Base-by-base conservation (phyloP, 2,797 vertebrate genomes). In the Cryptoblepharus egeriae region DNA sequence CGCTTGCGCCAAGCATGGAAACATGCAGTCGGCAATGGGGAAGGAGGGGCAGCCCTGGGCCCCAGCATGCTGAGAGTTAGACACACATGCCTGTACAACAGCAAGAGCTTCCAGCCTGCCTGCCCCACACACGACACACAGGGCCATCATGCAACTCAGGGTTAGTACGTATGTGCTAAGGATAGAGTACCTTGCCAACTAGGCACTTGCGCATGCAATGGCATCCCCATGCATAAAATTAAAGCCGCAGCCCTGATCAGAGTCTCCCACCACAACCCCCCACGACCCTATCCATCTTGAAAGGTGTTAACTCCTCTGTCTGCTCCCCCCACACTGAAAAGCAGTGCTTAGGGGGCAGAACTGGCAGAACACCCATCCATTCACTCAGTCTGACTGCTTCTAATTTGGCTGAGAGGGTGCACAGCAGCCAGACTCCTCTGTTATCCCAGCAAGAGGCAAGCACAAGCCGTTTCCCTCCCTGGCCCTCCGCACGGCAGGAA, bases 151-250 rank as follows among this genome's bases (percentile, higher is more conserved):
- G 92, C 92, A 88, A n/a, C 32, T 3, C 1, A 0, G 58, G 83
- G 88, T 93, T 94, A 93, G 93, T 91, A 63, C 86, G 85, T 92
- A 87, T 92, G n/a, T n/a, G n/a, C n/a, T n/a, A n/a, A n/a, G n/a
- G n/a, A n/a, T n/a, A n/a, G n/a, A n/a, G n/a, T n/a, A n/a, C n/a
- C n/a, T n/a, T n/a, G n/a, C 92, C 88, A 83, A n/a, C 10, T 26
- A 58, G 80, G 70, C 84, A 35, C 13, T 72, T 61, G 13, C 1
- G 73, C 88, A 83, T 90, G 91, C 90, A 91, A 1, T 4, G 1
- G 84, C 83, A 79, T 79, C 30, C 9, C n/a, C 24, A 74, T 78
- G 42, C 60, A 37, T 2, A 37, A 70, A 60, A 72, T 57, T 67
- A 77, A 28, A n/a, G 20, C 2, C 11, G 2, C 28, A 49, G 15